Conservation (phyloP, 1,140 invertebrate species). For the Aricia agestis region DNA sequence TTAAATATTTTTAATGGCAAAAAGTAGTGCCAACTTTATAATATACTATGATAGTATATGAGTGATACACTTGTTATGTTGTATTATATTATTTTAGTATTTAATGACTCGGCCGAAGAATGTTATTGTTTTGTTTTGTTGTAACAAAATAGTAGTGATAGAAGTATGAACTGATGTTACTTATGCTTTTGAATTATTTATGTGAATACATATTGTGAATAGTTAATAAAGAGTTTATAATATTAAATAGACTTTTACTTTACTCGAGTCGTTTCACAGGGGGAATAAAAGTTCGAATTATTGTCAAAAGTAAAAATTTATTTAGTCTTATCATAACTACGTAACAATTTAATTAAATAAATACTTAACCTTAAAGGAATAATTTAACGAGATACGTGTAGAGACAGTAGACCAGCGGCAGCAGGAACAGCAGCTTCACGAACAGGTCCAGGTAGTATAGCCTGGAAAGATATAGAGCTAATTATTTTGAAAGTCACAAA, state of each 20-base stretch:
- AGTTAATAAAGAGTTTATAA: conserved; percentile 6
- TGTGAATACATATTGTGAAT: background rate
- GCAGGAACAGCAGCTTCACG: conserved; percentile 52
- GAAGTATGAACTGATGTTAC: background rate
- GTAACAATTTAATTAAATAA: background rate
- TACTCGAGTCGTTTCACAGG: background rate
- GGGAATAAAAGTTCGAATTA: background rate
- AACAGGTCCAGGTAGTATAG: conserved; percentile 76
- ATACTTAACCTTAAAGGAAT: background rate
- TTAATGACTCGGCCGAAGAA: background rate
- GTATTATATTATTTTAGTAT: background rate
- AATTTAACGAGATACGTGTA: conserved; percentile 45
- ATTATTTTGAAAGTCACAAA: no score
- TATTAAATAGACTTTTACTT: background rate
- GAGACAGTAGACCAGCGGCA: conserved; percentile 57
- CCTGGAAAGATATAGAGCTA: conserved; percentile 53
- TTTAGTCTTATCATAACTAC: background rate
- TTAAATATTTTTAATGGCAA: no score
- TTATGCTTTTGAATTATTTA: background rate
- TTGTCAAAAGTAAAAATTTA: background rate
- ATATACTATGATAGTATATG: background rate
- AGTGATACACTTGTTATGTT: background rate
- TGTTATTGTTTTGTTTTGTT: background rate
- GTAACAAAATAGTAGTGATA: background rate
- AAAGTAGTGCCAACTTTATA: background rate